phyloP scores from a whole-genome alignment of 2,888 invertebrate species.

The Mythimna vitellina region DNA sequence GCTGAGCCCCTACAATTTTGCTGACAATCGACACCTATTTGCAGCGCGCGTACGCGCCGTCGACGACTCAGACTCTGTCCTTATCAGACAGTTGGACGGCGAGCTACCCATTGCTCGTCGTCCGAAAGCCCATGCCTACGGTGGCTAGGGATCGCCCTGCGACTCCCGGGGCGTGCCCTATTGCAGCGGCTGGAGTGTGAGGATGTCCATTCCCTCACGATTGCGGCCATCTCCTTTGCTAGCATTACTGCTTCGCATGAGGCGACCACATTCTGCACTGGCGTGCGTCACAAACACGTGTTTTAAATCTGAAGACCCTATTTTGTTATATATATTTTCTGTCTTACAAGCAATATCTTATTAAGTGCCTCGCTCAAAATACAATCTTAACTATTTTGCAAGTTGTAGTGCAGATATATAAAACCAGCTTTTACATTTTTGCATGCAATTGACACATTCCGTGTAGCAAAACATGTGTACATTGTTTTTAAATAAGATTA shows the following conservation, averaged over 20 bases:
- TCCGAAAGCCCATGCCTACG: background rate
- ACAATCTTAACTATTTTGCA: constrained; percentile 40
- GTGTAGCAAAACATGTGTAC: too few relatives aligned
- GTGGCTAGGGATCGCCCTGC: background rate
- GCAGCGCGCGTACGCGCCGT: too few relatives aligned
- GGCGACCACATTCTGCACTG: too few relatives aligned
- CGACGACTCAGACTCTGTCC: background rate
- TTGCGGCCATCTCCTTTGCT: background rate
- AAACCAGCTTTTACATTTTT: background rate
- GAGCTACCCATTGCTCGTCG: background rate
- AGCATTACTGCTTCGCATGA: background rate
- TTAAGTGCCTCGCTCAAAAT: constrained; percentile 52
- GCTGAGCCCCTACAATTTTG: too few relatives aligned
- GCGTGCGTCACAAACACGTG: too few relatives aligned
- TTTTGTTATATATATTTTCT: constrained; percentile 8
- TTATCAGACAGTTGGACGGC: background rate
- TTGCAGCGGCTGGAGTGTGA: too few relatives aligned
- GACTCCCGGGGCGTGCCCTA: background rate
- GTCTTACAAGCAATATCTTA: constrained; percentile 28
- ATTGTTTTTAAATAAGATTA: too few relatives aligned
- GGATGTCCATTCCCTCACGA: background rate
- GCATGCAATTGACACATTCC: too few relatives aligned
- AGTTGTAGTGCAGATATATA: constrained; percentile 26
- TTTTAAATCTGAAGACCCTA: too few relatives aligned
- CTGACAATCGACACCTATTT: too few relatives aligned